Conservation (phyloP, 2,797 vertebrate genomes). For the Catharus ustulatus region DNA sequence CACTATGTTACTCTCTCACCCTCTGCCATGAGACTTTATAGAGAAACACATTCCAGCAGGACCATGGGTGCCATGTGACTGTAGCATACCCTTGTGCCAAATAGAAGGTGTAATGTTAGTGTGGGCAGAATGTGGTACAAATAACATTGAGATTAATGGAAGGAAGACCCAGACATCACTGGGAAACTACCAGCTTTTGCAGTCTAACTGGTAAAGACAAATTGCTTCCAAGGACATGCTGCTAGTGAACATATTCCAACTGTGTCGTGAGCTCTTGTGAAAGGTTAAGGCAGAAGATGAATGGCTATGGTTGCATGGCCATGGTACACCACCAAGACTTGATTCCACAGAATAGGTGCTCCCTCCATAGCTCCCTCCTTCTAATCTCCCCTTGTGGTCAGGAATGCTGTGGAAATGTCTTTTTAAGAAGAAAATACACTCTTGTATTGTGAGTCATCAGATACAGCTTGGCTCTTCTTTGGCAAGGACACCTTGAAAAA, state of each 20-base stretch:
- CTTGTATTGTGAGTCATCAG: not conserved
- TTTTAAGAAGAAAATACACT: not conserved
- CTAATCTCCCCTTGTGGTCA: not conserved
- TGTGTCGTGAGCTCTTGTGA: not conserved
- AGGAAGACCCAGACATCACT: not conserved
- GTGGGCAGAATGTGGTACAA: not conserved
- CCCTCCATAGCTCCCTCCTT: not conserved
- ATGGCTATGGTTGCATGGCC: not conserved
- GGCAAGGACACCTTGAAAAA: not conserved
- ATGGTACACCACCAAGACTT: fast-evolving
- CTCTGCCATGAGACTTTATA: not conserved
- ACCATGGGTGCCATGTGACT: no score
- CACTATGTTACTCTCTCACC: not conserved
- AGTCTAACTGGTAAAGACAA: not conserved
- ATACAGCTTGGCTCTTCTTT: not conserved
- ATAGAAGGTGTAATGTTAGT: not conserved
- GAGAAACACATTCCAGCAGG: not conserved
- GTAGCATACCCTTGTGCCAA: not conserved
- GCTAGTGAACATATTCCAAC: not conserved
- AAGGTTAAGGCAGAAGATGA: not conserved
- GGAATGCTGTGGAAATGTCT: not conserved
- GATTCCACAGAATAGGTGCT: not conserved
- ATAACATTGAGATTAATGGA: not conserved
- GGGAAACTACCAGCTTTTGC: not conserved
- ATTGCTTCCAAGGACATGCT: not conserved